Base-by-base conservation (phyloP, 2,113 vertebrate species). In the Tychaedon coryphoeus region DNA sequence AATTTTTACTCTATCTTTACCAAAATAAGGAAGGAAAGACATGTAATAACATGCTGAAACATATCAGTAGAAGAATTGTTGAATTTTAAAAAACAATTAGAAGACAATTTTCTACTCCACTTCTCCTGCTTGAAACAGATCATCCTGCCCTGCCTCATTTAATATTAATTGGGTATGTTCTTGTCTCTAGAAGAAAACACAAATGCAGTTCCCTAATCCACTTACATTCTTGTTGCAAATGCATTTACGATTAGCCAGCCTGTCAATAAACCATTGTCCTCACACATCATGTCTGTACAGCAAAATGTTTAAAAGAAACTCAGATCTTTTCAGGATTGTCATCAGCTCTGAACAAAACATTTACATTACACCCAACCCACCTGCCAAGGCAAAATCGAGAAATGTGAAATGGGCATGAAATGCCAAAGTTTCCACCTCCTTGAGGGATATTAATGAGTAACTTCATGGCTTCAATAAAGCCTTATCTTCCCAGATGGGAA, bases 381-480 rank as follows among this genome's bases (percentile, higher is more conserved):
- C 54, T 58, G 65, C 48, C 86, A 73, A 58, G 50, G 47, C 26
- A 3, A 88, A 93, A 17, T 34, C 5, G 10, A 88, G 71, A 76
- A 92, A 90, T 3, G 23, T 17, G 51, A 90, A 90, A 83, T 2
- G 14, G 40, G 64, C 69, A 57, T 0, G 4, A 88, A 93, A 94
- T 62, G 60, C 36, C 88, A 72, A 90, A 94, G 47, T 71, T 93
- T 87, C 71, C 73, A 84, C 36, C 90, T 96, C 77, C 91, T 89
- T 93, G 79, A 87, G 38, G 90, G 85, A 75, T 40, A 94, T 94
- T 96, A 96, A 95, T 91, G 62, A 95, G 60, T 90, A 96, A 97
- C 91, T 88, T 77, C 40, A 94, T 10, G 79, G 83, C 54, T 86
- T 78, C 91, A 91, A 72, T 87, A 88, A 92, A 43, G 70, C 40